Percentiles rank a stretch among this genome's conserved stretches.
These are phyloP conservation scores for Pseudomugil gertrudae DNA, from an alignment of 2,797 vertebrate genomes.

Conservation along the genomic window DNA sequence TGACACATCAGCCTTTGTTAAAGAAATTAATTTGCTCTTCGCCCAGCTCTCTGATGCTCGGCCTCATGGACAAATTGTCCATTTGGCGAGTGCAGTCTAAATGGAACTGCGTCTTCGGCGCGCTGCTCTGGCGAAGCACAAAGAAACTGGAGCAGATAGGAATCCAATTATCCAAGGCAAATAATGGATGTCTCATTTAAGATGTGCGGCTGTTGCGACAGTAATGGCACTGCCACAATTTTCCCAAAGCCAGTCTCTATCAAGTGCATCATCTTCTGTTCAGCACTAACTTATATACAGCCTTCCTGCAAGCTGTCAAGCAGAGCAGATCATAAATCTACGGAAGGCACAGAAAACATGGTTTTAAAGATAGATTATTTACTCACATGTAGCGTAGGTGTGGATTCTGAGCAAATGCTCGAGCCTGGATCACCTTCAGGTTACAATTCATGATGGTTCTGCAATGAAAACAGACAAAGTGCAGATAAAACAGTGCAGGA, in stretches of 20 bases:
- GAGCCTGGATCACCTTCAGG: slow-evolving; percentile 91
- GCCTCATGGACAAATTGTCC: slow-evolving; percentile 75
- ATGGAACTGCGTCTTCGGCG: slow-evolving; percentile 68
- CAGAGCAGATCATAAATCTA: slow-evolving; percentile 44
- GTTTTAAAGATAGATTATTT: slow-evolving; percentile 51
- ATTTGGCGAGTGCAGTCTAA: slow-evolving; percentile 70
- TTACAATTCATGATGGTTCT: slow-evolving; percentile 98
- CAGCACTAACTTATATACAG: slow-evolving; percentile 51
- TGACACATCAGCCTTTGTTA: slow-evolving; percentile 78
- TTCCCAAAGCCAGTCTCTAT: slow-evolving; percentile 56
- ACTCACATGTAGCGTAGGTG: slow-evolving; percentile 98
- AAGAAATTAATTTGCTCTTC: slow-evolving; percentile 76
- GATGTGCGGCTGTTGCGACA: slow-evolving; percentile 58
- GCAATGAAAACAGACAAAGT: slow-evolving; percentile 49
- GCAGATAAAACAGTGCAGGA: slow-evolving; percentile 21
- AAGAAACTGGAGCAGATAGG: slow-evolving; percentile 65
- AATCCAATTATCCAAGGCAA: slow-evolving; percentile 77
- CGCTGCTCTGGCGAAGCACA: slow-evolving; percentile 65
- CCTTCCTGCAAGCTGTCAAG: slow-evolving; percentile 43
- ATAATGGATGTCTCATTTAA: slow-evolving; percentile 78
- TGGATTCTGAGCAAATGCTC: slow-evolving; percentile 95
- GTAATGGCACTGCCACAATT: slow-evolving; percentile 57
- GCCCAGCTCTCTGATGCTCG: slow-evolving; percentile 57
- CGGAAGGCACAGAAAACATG: slow-evolving; percentile 39
- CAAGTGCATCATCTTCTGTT: slow-evolving; percentile 63